Base-by-base conservation (phyloP, 2,113 vertebrate species). In the Chrysochloris asiatica region DNA sequence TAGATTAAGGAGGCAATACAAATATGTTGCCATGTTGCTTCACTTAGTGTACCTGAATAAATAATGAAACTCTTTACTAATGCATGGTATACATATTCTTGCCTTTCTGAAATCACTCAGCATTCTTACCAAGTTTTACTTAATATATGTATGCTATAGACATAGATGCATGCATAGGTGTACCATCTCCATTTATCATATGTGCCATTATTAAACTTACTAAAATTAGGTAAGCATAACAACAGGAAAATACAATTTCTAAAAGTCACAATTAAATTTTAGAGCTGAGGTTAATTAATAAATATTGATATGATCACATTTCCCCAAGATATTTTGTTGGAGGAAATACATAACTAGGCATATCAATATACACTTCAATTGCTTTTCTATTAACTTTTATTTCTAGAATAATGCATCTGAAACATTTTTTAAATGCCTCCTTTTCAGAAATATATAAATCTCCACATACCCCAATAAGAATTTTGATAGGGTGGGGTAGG, bases 11-110 rank as follows among this genome's bases (percentile, higher is more conserved):
- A 98, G 97, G 96, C 97, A 98, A 96, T 90, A 97, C 97, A 97
- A 96, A 97, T 86, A 97, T 86, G 97, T 48, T 97, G 98, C 96
- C 97, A 98, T 97, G 98, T 97, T 97, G 97, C 95, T 98, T 98
- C 98, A 98, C 97, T 98, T 98, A 98, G 97, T 88, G 96, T 96
- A 97, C 97, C 98, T 98, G 96, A 98, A 98, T 98, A 98, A 98
- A 97, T 98, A 97, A 98, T 98, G 96, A 97, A 97, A 97, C 69
- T 96, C 96, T 97, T 97, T 90, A 96, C 98, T 98, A 98, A 97
- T 96, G 96, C 96, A 97, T 92, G 87, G 95, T 93, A 90, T 73
- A 97, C 81, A 96, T 69, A 96, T 61, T 93, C 94, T 69, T 95
- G 93, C 63, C 90, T 96, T 95, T 87, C 95, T 95, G 96, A 93